phyloP scores from a whole-genome alignment of 2,797 vertebrate genomes.

The Falco berigora region DNA sequence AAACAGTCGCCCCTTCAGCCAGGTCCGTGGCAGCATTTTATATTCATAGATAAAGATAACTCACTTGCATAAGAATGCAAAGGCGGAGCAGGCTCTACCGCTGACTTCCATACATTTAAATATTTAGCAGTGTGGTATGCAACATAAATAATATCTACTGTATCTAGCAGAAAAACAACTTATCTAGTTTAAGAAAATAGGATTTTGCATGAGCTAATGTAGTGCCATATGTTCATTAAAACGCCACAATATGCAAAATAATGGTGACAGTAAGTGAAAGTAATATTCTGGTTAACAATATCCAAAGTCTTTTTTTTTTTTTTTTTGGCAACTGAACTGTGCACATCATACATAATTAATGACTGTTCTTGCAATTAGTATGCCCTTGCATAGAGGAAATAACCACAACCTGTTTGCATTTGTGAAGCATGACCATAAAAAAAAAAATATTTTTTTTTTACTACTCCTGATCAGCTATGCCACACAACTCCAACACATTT shows the following conservation, averaged over 20 bases:
- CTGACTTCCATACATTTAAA: background rate
- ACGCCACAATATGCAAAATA: conserved; percentile 42
- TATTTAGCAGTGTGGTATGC: background rate
- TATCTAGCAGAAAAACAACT: conserved; percentile 53
- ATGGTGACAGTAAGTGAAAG: conserved; percentile 69
- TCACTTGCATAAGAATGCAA: background rate
- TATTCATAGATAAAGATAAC: background rate
- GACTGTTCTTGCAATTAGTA: conserved; percentile 62
- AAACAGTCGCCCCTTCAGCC: background rate
- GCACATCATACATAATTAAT: conserved; percentile 70
- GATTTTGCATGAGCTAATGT: conserved; percentile 59
- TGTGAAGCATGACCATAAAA: conserved; percentile 16
- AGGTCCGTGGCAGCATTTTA: rapidly evolving
- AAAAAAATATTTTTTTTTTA: background rate
- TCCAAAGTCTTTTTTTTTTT: conserved; percentile 57
- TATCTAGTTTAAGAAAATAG: conserved; percentile 48
- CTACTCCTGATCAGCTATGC: background rate
- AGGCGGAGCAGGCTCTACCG: background rate
- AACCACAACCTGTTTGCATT: conserved; percentile 48
- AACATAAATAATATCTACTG: background rate
- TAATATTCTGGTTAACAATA: conserved; percentile 64
- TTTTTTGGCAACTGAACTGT: conserved; percentile 58
- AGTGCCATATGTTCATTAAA: conserved; percentile 72
- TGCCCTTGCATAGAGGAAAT: conserved; percentile 50
- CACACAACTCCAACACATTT: background rate